Conservation (phyloP, 92 coral and sea anemone genomes). For the Zoanthus sansibaricus region DNA sequence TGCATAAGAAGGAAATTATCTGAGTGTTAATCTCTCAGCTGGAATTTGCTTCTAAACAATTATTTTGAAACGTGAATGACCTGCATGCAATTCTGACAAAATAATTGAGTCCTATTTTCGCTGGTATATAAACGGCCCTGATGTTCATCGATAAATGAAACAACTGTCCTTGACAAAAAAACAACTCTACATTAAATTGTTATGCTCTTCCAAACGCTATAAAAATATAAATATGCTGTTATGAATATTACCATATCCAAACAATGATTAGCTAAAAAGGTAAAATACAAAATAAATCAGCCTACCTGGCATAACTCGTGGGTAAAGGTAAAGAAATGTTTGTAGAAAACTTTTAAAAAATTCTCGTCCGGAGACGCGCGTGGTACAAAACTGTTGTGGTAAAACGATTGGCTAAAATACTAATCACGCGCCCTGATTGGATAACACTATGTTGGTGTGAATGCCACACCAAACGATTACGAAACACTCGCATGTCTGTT, state of each 20-base stretch:
- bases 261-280: not conserved
- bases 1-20: not conserved
- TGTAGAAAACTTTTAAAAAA: not conserved
- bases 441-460: not conserved
- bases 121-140: no score
- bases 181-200: not conserved
- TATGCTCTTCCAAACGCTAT: not conserved
- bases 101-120: not conserved
- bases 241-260: not conserved
- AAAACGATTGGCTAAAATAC: not conserved
- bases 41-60: not conserved
- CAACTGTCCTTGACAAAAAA: not conserved
- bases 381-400: not conserved
- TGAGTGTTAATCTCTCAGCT: not conserved
- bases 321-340: not conserved
- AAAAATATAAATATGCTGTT: slow-evolving; percentile 1
- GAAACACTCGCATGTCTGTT: no score
- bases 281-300: not conserved
- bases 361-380: not conserved
- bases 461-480: no score
- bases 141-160: not conserved
- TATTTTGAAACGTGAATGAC: not conserved
- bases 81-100: not conserved
- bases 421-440: not conserved
- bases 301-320: not conserved